Percentiles rank a stretch among this genome's conserved stretches.
These are phyloP conservation scores for Pollenia griseotomentosa DNA, from an alignment of 2,888 invertebrate species.

Conservation along the genomic window DNA sequence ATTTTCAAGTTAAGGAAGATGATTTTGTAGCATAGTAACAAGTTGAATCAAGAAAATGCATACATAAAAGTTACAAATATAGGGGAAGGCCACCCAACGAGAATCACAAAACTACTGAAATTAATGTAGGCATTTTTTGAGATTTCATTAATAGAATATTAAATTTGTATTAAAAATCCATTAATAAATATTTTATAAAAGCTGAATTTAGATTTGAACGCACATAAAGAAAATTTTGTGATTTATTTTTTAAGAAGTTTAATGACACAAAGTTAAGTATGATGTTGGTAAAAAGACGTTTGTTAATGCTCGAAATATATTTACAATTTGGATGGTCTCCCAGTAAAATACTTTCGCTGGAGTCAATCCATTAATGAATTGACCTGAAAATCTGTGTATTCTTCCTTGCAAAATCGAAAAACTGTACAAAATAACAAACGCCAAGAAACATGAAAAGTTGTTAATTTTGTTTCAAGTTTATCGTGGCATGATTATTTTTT, in stretches of 20 bases:
- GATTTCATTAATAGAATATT: too few species aligned
- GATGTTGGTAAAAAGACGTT: too few species aligned
- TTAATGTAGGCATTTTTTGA: too few species aligned
- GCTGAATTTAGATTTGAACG: too few species aligned
- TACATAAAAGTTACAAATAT: background rate
- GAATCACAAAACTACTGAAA: too few species aligned
- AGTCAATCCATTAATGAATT: background rate
- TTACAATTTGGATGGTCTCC: too few species aligned
- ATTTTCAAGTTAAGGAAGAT: background rate
- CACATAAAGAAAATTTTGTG: too few species aligned
- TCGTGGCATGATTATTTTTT: slow-evolving; percentile 56
- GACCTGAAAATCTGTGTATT: background rate
- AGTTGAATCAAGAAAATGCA: background rate
- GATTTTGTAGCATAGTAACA: slow-evolving; percentile 4
- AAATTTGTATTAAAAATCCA: background rate
- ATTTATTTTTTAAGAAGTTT: too few species aligned
- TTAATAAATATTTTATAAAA: too few species aligned
- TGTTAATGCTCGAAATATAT: too few species aligned
- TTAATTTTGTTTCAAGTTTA: slow-evolving; percentile 51
- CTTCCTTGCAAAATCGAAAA: background rate
- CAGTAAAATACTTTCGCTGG: too few species aligned
- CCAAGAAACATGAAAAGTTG: slow-evolving; percentile 32
- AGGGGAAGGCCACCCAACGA: background rate
- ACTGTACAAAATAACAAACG: background rate
- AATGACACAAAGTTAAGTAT: too few species aligned